Percentiles rank a stretch among this genome's conserved stretches.
Evolutionary conservation across 2,113 vertebrate species (phyloP).

Genomic region (Amia ocellicauda): DNA sequence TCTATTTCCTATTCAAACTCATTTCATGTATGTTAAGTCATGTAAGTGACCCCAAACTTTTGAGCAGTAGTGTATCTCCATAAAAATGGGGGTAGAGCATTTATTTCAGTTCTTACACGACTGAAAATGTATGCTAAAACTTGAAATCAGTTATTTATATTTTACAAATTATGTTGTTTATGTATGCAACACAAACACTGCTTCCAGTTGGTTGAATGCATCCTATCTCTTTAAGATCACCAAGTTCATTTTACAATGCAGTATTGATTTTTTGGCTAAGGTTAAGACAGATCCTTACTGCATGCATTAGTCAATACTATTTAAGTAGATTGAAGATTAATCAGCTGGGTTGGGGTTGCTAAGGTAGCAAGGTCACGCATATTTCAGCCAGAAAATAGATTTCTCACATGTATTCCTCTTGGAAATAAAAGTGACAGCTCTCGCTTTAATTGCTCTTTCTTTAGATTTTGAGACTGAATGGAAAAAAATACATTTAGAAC

Average conservation of each 20-base stretch:
- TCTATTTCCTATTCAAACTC: no score
- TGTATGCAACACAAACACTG: background rate
- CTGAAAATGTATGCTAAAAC: no score
- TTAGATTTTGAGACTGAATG: no score
- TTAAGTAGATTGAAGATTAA: slow-evolving; percentile 56
- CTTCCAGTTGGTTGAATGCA: no score
- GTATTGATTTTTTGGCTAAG: background rate
- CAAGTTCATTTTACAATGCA: background rate
- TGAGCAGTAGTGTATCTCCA: no score
- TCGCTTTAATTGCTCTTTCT: background rate
- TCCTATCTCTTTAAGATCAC: background rate
- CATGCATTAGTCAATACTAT: slow-evolving; percentile 46
- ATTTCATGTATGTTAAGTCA: no score
- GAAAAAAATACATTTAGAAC: no score
- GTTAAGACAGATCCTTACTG: background rate
- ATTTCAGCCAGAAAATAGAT: background rate
- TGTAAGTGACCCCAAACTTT: no score
- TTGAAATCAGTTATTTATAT: no score
- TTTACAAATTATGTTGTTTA: no score
- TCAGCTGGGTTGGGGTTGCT: slow-evolving; percentile 38
- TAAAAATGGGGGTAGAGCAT: no score
- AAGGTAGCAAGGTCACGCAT: background rate
- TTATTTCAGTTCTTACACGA: no score
- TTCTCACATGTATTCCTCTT: background rate
- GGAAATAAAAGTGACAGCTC: background rate